Conservation (phyloP, 2,888 invertebrate genomes). For the Nudaria mundana region DNA sequence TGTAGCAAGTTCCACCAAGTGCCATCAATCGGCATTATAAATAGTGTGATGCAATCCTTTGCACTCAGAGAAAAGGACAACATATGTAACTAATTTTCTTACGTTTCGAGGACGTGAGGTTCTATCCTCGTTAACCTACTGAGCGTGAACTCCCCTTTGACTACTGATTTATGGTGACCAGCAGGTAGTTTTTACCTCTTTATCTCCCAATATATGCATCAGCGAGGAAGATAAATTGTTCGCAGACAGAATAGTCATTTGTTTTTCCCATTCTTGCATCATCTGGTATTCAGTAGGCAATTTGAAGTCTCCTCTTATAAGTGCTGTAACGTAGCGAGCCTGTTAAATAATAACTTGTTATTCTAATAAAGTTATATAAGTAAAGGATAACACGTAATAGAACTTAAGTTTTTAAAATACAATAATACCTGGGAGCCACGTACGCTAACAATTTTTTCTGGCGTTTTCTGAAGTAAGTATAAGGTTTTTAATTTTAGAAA, state of each 20-base stretch:
- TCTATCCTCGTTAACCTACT: not conserved
- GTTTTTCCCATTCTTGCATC: constrained; percentile 63
- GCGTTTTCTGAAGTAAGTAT: too few species aligned
- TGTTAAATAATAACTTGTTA: constrained; percentile 34
- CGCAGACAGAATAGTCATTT: constrained; percentile 43
- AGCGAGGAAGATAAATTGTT: constrained; percentile 49
- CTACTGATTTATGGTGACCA: too few species aligned
- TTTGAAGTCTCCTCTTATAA: constrained; percentile 63
- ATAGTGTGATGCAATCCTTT: too few species aligned
- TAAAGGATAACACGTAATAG: not conserved
- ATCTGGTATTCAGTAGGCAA: constrained; percentile 59
- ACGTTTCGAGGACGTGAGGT: too few species aligned
- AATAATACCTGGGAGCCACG: too few species aligned
- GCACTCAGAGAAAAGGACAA: too few species aligned
- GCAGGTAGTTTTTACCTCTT: constrained; percentile 46
- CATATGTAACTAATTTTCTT: too few species aligned
- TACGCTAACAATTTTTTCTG: too few species aligned
- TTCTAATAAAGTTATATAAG: too few species aligned
- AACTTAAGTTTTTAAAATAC: not conserved
- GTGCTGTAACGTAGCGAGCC: constrained; percentile 63
- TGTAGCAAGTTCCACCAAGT: too few species aligned
- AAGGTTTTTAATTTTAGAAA: too few species aligned
- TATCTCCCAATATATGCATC: constrained; percentile 59
- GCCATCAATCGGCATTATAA: too few species aligned
- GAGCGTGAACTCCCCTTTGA: not conserved